phyloP scores from a whole-genome alignment of 2,888 invertebrate genomes.

The Conomelus anceps region DNA sequence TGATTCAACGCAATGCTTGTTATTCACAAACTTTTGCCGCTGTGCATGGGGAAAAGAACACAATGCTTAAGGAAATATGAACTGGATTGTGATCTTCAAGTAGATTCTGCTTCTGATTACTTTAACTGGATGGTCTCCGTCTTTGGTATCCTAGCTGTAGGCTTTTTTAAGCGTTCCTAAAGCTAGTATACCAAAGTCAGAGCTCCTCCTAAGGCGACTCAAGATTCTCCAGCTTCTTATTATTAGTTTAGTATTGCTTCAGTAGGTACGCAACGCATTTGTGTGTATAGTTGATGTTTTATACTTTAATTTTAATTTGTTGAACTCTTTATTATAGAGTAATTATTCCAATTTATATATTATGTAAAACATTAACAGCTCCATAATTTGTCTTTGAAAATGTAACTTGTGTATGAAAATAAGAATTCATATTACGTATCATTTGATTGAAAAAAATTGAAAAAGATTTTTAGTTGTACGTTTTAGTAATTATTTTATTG shows the following conservation, averaged over 20 bases:
- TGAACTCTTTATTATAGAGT: too few species aligned
- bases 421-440: too few species aligned
- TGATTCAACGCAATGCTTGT: too few species aligned
- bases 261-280: neutral
- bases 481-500: too few species aligned
- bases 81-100: neutral
- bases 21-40: neutral
- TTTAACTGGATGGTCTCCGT: conserved; percentile 28
- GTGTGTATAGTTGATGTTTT: too few species aligned
- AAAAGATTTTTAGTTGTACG: too few species aligned
- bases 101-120: neutral
- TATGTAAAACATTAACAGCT: too few species aligned
- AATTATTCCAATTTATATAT: too few species aligned
- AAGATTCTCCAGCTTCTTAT: neutral
- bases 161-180: conserved; percentile 36
- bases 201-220: conserved; percentile 2
- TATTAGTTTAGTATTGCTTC: neutral
- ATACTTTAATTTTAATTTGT: too few species aligned
- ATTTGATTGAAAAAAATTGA: too few species aligned
- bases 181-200: conserved; percentile 41
- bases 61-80: neutral
- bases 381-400: too few species aligned
- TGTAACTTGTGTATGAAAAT: too few species aligned
- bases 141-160: conserved; percentile 43
- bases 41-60: neutral